Evolutionary conservation across 2,797 vertebrate genomes (phyloP), one percentile per base, ranked within the genome.

Genomic region (Enteromius unitaeniatus): DNA sequence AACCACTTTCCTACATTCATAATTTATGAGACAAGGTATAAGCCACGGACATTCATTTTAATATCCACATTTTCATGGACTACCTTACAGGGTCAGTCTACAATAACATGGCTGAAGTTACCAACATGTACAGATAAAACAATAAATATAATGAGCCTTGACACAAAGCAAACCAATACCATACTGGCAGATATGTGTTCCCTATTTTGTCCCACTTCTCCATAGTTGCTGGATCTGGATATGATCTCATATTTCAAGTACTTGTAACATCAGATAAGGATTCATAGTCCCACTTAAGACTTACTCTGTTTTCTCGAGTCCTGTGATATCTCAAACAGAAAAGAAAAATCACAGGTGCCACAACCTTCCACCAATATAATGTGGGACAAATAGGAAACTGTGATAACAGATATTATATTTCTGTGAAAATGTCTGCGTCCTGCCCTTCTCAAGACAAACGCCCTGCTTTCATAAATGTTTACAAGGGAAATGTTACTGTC

Each of bases 261-360:
- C 84, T 87, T 81, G 76, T 69, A 76, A 81, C 78, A 81, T 81
- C 68, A 73, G 89, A 91, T 89, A 89, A 88, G 84, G n/a, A 77
- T 85, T 85, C 53, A 85, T 68, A 68, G 75, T 82, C 68, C 75
- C 78, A 74, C 84, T 81, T 84, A 79, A 83, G 58, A 69, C 69
- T 81, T 58, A 49, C 53, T 76, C 72, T 77, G 78, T 76, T 83
- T 83, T 73, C 81, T 62, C 51, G 28, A 86, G 82, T 69, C 77
- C 89, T 89, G 90, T 68, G 82, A 53, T 88, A 86, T 86, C 76
- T 90, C 88, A 89, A 60, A 42, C 74, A 28, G 69, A 17, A 85
- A 73, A 84, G 69, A 85, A 84, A 85, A 81, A 86, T 88, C 87
- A 91, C 89, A 88, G 89, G 90, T 90, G 83, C 88, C 87, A 86